phyloP scores from a whole-genome alignment of 1,140 invertebrate genomes.

The Papilio machaon region DNA sequence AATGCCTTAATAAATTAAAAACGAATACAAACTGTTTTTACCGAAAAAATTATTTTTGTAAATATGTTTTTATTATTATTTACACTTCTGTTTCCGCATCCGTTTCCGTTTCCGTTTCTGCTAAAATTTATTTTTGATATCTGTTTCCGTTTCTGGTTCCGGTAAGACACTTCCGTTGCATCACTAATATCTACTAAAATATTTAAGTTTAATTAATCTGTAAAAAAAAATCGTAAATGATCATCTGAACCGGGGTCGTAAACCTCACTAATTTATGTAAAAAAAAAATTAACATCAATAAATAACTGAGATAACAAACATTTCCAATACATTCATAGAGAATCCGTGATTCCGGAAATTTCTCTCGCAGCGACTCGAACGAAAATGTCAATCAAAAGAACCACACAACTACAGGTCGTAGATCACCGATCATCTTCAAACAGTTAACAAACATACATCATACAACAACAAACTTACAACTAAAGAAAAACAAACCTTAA shows the following conservation, averaged over 20 bases:
- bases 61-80: no score
- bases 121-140: no score
- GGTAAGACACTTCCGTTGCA: no score
- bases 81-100: no score
- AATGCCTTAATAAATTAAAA: no score
- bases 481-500: slow-evolving; percentile 49
- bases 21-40: no score
- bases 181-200: no score
- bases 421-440: slow-evolving; percentile 69
- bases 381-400: slow-evolving; percentile 70
- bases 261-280: neutral
- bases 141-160: no score
- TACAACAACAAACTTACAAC: slow-evolving; percentile 40
- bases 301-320: slow-evolving; percentile 26
- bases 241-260: neutral
- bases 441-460: slow-evolving; percentile 44
- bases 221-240: neutral
- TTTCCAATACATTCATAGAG: slow-evolving; percentile 34
- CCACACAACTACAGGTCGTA: slow-evolving; percentile 71
- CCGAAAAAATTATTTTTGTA: no score
- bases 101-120: no score
- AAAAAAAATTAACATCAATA: slow-evolving; percentile 13
- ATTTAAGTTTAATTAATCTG: no score
- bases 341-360: slow-evolving; percentile 66
- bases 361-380: slow-evolving; percentile 68